Base-by-base conservation (phyloP, 2,888 invertebrate species). In the Drosophila macrospina region DNA sequence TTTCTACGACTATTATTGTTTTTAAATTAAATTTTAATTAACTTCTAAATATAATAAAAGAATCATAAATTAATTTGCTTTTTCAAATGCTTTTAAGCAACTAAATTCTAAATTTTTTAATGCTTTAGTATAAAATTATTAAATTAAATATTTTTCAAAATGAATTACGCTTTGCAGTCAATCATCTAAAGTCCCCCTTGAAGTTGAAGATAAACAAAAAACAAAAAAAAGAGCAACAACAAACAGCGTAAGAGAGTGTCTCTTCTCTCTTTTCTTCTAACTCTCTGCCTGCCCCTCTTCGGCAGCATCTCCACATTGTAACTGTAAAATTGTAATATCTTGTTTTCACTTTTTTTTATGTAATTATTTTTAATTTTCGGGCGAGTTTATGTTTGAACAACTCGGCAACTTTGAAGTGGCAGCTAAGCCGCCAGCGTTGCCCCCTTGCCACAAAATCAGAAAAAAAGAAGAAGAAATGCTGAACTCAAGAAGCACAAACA, bases 351-450 rank as follows among this genome's bases (percentile, higher is more conserved):
- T 28, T 42, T 62, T 68, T 75, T 54, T 66, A 61, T 65, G 57
- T 64, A 85, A 81, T 87, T 78, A 78, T 78, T 85, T 81, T 85
- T 71, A 85, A 85, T 81, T 78, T 87, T 63, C 34, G 48, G 57
- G 47, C n/a, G 80, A 67, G 63, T 63, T 69, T 70, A 45, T 37
- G 41, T 69, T 50, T 65, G 41, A 52, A 56, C 45, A 55, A 34
- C 42, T 44, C 48, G 15, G 69, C 57, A 73, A 78, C 64, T 80
- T 79, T 73, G 56, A 79, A 84, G 85, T 69, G 74, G 50, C 78
- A 56, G 69, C 66, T 39, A 45, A 41, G 68, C 81, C 68, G 60
- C 54, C 16, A 44, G 55, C 36, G 28, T 61, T 20, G 48, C 30
- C 15, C 20, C 10, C 36, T 26, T n/a, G 8, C 34, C 47, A 26